Conservation (phyloP, 1,140 invertebrate species). For the Temnothorax nylanderi region DNA sequence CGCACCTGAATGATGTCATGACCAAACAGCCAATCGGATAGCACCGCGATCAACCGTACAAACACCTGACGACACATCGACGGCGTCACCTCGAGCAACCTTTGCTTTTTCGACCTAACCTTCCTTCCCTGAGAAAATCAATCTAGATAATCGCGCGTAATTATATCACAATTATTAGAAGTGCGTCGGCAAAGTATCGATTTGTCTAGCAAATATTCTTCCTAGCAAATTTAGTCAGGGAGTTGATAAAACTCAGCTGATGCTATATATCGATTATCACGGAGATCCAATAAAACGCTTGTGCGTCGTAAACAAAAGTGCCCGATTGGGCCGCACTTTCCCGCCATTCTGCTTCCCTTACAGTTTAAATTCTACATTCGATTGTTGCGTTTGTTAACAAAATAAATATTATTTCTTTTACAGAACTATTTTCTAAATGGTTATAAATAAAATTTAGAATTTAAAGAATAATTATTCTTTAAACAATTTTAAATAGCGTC, state of each 20-base stretch:
- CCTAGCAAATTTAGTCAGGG: background rate
- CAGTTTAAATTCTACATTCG: background rate
- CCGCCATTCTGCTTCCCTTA: slow-evolving; percentile 54
- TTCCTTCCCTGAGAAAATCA: slow-evolving; percentile 25
- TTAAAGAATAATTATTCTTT: background rate
- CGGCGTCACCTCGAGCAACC: background rate
- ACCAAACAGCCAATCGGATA: slow-evolving; percentile 67
- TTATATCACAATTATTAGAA: background rate
- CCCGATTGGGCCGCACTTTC: slow-evolving; percentile 70
- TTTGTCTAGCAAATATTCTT: background rate
- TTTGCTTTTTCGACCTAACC: background rate
- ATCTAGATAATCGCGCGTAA: background rate
- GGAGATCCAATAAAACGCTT: slow-evolving; percentile 73
- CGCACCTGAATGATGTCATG: slow-evolving; percentile 74
- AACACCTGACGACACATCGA: slow-evolving; percentile 62
- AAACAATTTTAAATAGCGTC: background rate
- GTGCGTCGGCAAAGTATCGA: background rate
- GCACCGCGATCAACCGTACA: slow-evolving; percentile 66
- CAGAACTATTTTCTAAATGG: background rate
- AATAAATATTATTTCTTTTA: background rate
- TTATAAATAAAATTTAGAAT: background rate
- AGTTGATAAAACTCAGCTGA: slow-evolving; percentile 28
- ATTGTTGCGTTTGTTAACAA: background rate
- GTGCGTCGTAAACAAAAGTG: slow-evolving; percentile 77
- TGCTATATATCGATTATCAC: slow-evolving; percentile 77